A percentile compares a stretch with the other conserved stretches of the same genome.
Evolutionary conservation across 2,888 invertebrate species (phyloP).

Genomic region (Willowsia nigromaculata): DNA sequence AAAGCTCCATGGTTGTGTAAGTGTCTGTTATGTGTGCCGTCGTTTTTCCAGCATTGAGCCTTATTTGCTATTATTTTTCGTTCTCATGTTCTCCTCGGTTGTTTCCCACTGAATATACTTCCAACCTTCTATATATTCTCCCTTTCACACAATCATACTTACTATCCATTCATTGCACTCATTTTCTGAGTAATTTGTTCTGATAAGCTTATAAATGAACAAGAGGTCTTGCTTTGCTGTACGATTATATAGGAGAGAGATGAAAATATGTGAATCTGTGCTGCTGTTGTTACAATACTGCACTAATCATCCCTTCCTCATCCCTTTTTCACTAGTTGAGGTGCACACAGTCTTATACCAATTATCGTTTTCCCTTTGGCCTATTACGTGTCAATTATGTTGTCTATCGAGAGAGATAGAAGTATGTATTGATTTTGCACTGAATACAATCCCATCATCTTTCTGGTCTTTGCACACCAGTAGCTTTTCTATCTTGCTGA

Average conservation of each 20-base stretch:
- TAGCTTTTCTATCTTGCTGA: too few species aligned
- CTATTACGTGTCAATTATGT: not conserved
- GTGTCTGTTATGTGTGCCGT: not conserved
- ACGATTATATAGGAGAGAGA: too few species aligned
- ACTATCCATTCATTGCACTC: not conserved
- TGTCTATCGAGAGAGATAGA: too few species aligned
- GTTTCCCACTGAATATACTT: not conserved
- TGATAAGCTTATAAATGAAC: not conserved
- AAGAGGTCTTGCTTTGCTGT: not conserved
- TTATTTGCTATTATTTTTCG: not conserved
- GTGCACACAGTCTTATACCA: not conserved
- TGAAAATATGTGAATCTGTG: too few species aligned
- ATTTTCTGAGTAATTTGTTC: slow-evolving; percentile 9
- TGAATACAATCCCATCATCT: too few species aligned
- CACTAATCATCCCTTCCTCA: not conserved
- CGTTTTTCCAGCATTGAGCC: not conserved
- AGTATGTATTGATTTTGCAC: too few species aligned
- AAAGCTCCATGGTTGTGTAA: not conserved
- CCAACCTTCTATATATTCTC: not conserved
- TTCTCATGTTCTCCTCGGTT: not conserved
- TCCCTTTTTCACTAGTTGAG: not conserved
- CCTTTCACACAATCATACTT: not conserved
- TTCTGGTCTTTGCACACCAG: too few species aligned
- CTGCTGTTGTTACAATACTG: too few species aligned
- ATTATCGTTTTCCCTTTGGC: not conserved